Conservation (phyloP, 2,797 vertebrate genomes). For the Denticeps clupeoides region DNA sequence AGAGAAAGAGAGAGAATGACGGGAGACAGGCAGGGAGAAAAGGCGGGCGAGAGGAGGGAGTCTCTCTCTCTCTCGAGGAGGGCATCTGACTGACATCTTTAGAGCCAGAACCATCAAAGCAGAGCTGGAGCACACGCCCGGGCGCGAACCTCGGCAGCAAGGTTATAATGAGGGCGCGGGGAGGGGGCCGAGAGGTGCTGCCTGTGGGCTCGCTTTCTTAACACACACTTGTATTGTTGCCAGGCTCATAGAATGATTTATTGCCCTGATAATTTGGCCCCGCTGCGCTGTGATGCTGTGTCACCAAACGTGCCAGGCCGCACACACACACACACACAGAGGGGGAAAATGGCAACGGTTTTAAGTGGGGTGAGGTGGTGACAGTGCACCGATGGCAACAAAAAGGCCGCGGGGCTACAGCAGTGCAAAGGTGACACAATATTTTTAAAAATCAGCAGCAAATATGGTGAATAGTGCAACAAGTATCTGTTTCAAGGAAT, state of each 20-base stretch:
- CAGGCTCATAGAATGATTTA: constrained; percentile 30
- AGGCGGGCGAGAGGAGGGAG: constrained; percentile 40
- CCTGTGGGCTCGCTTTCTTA: constrained; percentile 13
- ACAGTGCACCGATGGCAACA: no score
- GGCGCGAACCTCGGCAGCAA: constrained; percentile 59
- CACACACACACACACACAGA: constrained; percentile 18
- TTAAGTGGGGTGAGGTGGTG: no score
- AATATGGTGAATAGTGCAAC: no score
- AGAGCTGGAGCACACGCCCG: constrained; percentile 50
- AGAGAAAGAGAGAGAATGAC: constrained; percentile 44
- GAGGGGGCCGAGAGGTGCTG: constrained; percentile 40
- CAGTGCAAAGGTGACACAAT: no score
- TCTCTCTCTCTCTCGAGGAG: constrained; percentile 66
- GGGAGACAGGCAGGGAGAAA: constrained; percentile 40
- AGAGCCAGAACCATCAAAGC: constrained; percentile 68
- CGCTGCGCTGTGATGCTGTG: constrained; percentile 32
- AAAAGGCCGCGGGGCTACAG: no score
- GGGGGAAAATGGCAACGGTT: no score
- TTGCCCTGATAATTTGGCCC: constrained; percentile 32
- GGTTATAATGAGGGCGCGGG: constrained; percentile 50
- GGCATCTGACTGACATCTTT: constrained; percentile 85
- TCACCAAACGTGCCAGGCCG: constrained; percentile 35
- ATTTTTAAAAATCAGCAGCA: no score
- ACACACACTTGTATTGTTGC: constrained; percentile 9
- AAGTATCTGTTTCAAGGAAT: no score